Evolutionary conservation across 2,888 invertebrate genomes (phyloP).

Genomic region (Hydriomena furcata): DNA sequence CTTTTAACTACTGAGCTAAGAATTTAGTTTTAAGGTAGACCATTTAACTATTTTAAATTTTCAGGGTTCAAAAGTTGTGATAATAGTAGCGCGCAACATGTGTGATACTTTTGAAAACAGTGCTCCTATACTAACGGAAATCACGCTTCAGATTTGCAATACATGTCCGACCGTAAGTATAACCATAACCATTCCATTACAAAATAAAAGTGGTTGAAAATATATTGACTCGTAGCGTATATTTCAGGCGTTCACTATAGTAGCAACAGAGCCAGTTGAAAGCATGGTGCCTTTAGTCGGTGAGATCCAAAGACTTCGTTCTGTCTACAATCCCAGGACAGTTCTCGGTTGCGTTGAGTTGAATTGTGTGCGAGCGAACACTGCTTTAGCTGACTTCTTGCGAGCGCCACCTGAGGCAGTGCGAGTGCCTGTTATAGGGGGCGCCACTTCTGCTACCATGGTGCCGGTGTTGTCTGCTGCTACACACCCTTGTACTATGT

Average conservation of each 20-base stretch:
- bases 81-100: slow-evolving; percentile 64
- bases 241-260: slow-evolving; percentile 64
- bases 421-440: slow-evolving; percentile 87
- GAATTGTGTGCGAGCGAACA: slow-evolving; percentile 88
- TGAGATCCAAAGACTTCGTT: slow-evolving; percentile 85
- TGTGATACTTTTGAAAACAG: slow-evolving; percentile 66
- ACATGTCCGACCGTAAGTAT: slow-evolving; percentile 62
- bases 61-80: slow-evolving; percentile 65
- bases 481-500: slow-evolving; percentile 80
- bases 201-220: too few relatives aligned
- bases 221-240: neutral
- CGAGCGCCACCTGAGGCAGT: slow-evolving; percentile 84
- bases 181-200: too few relatives aligned
- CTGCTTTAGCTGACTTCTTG: slow-evolving; percentile 87
- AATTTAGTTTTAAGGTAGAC: too few relatives aligned
- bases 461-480: slow-evolving; percentile 87
- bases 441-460: slow-evolving; percentile 88
- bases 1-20: too few relatives aligned
- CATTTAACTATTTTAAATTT: too few relatives aligned
- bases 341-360: slow-evolving; percentile 87
- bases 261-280: slow-evolving; percentile 84
- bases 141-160: slow-evolving; percentile 72
- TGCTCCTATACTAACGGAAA: slow-evolving; percentile 67
- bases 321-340: slow-evolving; percentile 61
- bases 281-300: slow-evolving; percentile 88